Percentiles rank a stretch among this genome's conserved stretches.
These are phyloP conservation scores for Musca vetustissima DNA, from an alignment of 1,140 invertebrate genomes.

Conservation along the genomic window DNA sequence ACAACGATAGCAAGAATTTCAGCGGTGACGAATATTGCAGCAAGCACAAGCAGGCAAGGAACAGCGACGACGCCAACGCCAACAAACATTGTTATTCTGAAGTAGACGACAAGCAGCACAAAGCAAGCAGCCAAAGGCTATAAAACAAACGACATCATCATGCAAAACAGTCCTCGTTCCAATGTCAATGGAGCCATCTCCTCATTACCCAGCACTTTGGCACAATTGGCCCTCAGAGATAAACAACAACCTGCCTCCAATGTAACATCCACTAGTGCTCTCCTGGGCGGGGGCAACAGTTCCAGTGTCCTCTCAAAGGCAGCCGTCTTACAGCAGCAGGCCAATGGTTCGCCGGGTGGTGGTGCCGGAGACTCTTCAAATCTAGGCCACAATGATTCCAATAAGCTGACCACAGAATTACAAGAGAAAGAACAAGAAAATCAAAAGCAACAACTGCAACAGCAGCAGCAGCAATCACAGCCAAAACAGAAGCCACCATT, in stretches of 20 bases:
- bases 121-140: conserved; percentile 12
- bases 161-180: conserved; percentile 51
- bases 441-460: conserved; percentile 15
- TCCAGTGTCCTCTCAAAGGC: conserved; percentile 33
- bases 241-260: conserved; percentile 50
- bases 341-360: conserved; percentile 29
- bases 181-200: conserved; percentile 49
- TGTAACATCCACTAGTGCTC: too few relatives aligned
- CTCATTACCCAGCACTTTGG: conserved; percentile 51
- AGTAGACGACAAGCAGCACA: neutral
- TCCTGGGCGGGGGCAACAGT: conserved; percentile 33
- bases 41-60: neutral
- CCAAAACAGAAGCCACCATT: conserved; percentile 49
- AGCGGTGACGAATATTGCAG: neutral
- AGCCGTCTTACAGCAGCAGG: neutral
- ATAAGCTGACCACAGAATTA: conserved; percentile 50
- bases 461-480: conserved; percentile 27
- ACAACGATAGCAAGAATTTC: neutral
- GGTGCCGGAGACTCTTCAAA: conserved; percentile 31
- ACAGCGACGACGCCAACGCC: neutral
- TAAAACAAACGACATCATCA: conserved; percentile 29
- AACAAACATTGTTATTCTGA: too few relatives aligned
- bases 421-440: conserved; percentile 50
- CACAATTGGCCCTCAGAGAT: conserved; percentile 49
- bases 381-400: conserved; percentile 45